Conservation (phyloP, 2,888 invertebrate genomes). For the Chloromyia formosa region DNA sequence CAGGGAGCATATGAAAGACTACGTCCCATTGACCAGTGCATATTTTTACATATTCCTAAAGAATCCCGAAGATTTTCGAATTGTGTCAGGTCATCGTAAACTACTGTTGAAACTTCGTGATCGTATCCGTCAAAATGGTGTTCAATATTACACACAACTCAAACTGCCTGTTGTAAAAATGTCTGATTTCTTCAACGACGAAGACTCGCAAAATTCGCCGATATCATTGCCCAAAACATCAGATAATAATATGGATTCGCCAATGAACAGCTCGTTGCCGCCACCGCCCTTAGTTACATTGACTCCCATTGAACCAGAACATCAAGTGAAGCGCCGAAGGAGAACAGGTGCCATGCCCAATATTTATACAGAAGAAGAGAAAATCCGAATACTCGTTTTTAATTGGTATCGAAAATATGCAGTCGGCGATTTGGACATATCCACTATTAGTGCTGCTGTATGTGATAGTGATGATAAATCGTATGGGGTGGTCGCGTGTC, state of each 20-base stretch:
- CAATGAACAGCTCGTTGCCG: neutral
- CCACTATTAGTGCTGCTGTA: conserved; percentile 19
- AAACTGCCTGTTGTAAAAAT: conserved; percentile 32
- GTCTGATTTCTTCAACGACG: conserved; percentile 24
- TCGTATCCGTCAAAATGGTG: conserved; percentile 39
- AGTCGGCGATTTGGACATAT: conserved; percentile 9
- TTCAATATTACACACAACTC: conserved; percentile 38
- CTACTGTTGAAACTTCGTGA: conserved; percentile 36
- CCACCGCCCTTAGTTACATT: conserved; percentile 1
- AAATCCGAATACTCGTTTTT: conserved; percentile 40
- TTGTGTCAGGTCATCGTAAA: conserved; percentile 39
- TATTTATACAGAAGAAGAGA: conserved; percentile 38
- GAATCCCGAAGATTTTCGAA: conserved; percentile 41
- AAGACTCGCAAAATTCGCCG: neutral
- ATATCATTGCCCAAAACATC: neutral
- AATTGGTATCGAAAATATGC: conserved; percentile 42
- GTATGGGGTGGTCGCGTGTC: conserved; percentile 36
- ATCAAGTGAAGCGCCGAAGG: neutral
- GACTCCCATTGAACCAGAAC: neutral
- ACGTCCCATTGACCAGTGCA: conserved; percentile 35
- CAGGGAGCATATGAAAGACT: conserved; percentile 32
- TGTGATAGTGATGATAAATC: conserved; percentile 40
- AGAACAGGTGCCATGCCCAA: conserved; percentile 26
- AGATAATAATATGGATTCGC: conserved; percentile 11
- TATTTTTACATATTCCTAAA: conserved; percentile 42